These are phyloP conservation scores for Apamea sordens DNA, from an alignment of 2,888 invertebrate genomes.

Conservation along the genomic window DNA sequence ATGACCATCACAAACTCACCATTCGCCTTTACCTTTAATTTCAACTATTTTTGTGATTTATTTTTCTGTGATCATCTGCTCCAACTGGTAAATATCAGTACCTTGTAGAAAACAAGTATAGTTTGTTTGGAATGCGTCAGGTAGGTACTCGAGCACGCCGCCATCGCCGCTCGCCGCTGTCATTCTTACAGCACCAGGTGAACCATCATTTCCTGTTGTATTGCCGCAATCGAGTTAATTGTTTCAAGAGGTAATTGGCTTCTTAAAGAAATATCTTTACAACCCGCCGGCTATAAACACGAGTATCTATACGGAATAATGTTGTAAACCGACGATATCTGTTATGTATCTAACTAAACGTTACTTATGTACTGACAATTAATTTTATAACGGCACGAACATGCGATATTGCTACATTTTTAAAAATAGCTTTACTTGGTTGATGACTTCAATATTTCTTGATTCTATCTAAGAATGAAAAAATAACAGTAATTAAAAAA, in stretches of 20 bases:
- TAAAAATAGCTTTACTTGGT: conserved; percentile 2
- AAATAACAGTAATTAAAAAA: conserved; percentile 10
- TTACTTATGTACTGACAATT: conserved; percentile 32
- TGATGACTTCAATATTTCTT: background rate
- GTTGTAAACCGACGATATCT: conserved; percentile 41
- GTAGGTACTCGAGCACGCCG: conserved; percentile 28
- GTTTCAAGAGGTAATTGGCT: conserved; percentile 66
- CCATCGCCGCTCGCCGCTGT: conserved; percentile 47
- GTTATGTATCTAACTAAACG: conserved; percentile 51
- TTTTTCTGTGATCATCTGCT: background rate
- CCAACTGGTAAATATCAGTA: conserved; percentile 17
- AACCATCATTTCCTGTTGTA: conserved; percentile 66
- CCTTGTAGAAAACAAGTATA: conserved; percentile 19
- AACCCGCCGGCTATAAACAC: conserved; percentile 40
- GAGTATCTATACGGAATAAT: conserved; percentile 32
- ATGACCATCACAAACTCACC: background rate
- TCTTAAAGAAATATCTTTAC: conserved; percentile 64
- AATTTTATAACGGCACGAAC: conserved; percentile 51
- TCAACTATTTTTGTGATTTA: background rate
- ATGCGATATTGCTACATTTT: conserved; percentile 32
- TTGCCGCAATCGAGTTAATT: conserved; percentile 69
- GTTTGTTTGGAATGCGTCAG: conserved; percentile 43
- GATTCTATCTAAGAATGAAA: background rate
- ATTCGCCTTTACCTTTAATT: background rate
- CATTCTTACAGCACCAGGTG: conserved; percentile 53